These are phyloP conservation scores for Cheilosia variabilis DNA, from an alignment of 2,888 invertebrate species.

Conservation along the genomic window DNA sequence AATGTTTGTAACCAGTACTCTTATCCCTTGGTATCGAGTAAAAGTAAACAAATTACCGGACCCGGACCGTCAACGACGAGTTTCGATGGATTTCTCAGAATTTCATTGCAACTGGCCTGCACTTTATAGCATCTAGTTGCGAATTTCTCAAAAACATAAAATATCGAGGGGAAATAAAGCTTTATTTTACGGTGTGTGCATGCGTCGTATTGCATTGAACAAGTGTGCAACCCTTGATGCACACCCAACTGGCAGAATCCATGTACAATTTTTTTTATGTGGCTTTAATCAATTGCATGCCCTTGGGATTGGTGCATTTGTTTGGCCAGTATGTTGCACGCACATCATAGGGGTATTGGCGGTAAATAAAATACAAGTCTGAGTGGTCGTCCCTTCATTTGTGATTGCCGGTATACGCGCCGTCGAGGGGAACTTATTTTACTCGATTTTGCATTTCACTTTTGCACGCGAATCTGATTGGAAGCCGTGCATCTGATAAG, in stretches of 20 bases:
- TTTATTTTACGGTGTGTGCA: constrained; percentile 53
- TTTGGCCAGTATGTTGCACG: constrained; percentile 44
- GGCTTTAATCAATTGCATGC: constrained; percentile 59
- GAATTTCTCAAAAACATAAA: neutral
- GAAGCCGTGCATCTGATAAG: constrained; percentile 39
- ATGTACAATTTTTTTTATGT: neutral
- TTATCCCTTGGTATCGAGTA: too few species aligned
- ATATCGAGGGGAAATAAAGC: constrained; percentile 64
- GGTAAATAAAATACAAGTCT: constrained; percentile 31
- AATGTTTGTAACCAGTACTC: too few species aligned
- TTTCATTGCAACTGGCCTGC: constrained; percentile 37
- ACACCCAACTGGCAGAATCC: constrained; percentile 18
- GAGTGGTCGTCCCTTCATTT: constrained; percentile 51
- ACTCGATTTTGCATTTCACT: constrained; percentile 42
- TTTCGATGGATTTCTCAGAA: neutral
- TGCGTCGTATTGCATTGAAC: constrained; percentile 69
- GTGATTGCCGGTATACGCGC: constrained; percentile 15
- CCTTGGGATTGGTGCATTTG: constrained; percentile 69
- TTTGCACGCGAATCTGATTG: constrained; percentile 64
- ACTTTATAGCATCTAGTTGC: constrained; percentile 18
- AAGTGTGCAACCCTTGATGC: constrained; percentile 62
- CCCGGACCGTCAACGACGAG: neutral
- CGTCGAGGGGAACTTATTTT: constrained; percentile 43
- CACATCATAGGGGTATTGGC: constrained; percentile 38
- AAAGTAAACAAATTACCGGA: too few species aligned